phyloP scores from a whole-genome alignment of 2,888 invertebrate genomes.

The Scelioninae gen. 1 region DNA sequence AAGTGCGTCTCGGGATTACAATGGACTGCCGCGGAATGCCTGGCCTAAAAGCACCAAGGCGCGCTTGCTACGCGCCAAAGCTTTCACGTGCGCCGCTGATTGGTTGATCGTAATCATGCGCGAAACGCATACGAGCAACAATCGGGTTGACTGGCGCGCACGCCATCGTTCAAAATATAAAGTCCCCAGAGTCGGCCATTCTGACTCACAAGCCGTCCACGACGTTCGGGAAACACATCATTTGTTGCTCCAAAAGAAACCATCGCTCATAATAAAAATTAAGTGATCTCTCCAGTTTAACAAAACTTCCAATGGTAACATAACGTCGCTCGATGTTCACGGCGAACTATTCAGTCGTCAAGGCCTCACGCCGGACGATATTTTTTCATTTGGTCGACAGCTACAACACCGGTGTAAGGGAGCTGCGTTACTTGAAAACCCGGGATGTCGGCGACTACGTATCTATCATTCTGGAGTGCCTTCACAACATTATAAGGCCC shows the following conservation, averaged over 20 bases:
- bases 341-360: not conserved
- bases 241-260: too few relatives aligned
- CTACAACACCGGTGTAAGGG: not conserved
- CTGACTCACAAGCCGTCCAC: not conserved
- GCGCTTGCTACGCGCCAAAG: too few relatives aligned
- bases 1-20: too few relatives aligned
- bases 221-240: too few relatives aligned
- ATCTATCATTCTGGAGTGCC: not conserved
- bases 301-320: not conserved
- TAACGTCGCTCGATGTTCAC: too few relatives aligned
- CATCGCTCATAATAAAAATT: not conserved
- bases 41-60: too few relatives aligned
- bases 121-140: too few relatives aligned
- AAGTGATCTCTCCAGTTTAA: not conserved
- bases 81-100: too few relatives aligned
- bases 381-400: not conserved
- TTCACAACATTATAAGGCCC: not conserved
- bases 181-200: not conserved
- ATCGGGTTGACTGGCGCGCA: too few relatives aligned
- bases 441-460: not conserved
- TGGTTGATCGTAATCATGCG: too few relatives aligned
- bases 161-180: too few relatives aligned
- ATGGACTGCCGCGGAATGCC: too few relatives aligned
- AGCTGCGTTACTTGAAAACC: not conserved
- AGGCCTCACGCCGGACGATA: not conserved